Evolutionary conservation across 1,140 invertebrate genomes (phyloP).

Genomic region (Anoplolepis gracilipes): DNA sequence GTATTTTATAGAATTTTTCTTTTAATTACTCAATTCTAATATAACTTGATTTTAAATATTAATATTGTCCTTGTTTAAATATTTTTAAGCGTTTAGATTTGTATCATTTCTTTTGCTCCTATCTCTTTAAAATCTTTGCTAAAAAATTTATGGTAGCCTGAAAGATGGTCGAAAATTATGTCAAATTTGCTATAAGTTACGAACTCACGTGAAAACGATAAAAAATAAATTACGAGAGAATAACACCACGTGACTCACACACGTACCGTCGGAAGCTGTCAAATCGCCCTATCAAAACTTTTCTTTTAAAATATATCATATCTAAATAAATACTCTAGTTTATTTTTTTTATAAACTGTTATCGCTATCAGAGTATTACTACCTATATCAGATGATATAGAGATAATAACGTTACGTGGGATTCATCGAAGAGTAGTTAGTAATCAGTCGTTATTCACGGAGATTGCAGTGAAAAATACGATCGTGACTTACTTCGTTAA

Average conservation of each 20-base stretch:
- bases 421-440: neutral
- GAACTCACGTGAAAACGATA: neutral
- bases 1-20: no score
- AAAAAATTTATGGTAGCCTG: no score
- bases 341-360: neutral
- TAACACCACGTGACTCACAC: neutral
- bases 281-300: neutral
- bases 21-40: no score
- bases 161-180: neutral
- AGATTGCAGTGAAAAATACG: neutral
- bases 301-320: neutral
- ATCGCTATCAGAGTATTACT: neutral
- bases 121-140: no score
- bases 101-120: no score
- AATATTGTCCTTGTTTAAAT: neutral
- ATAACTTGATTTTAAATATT: neutral
- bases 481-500: slow-evolving; percentile 67
- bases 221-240: neutral
- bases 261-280: neutral
- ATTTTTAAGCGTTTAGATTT: neutral
- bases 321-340: neutral
- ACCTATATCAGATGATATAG: neutral
- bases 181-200: neutral
- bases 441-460: slow-evolving; percentile 11
- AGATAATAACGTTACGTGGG: neutral